These are phyloP conservation scores for Phoeniculus purpureus DNA, from an alignment of 2,797 vertebrate species.

Conservation along the genomic window DNA sequence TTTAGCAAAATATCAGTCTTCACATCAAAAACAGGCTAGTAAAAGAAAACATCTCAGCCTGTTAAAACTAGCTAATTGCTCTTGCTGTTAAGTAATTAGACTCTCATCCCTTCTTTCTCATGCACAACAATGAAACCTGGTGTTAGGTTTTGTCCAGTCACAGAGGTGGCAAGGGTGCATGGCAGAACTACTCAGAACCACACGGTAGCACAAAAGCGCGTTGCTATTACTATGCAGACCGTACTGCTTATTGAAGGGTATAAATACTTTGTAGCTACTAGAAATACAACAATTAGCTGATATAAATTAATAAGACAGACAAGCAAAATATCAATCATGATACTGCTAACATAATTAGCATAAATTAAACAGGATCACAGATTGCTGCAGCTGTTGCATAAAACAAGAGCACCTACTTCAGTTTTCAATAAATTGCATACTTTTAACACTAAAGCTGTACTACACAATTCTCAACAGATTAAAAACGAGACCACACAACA, in stretches of 20 bases:
- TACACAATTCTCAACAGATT: not conserved
- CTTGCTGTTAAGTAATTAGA: not conserved
- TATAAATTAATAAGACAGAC: slow-evolving; percentile 57
- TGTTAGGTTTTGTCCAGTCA: not conserved
- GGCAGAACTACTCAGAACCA: not conserved
- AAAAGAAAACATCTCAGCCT: not conserved
- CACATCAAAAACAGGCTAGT: not conserved
- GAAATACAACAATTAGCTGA: slow-evolving; percentile 60
- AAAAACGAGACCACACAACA: not conserved
- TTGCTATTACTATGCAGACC: slow-evolving; percentile 3
- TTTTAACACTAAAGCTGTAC: not conserved
- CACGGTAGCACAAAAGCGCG: not conserved
- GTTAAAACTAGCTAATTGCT: not conserved
- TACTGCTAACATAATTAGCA: slow-evolving; percentile 35
- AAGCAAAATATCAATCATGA: slow-evolving; percentile 59
- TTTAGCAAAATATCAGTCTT: not conserved
- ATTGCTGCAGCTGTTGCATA: slow-evolving; percentile 12
- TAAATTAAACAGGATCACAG: slow-evolving; percentile 48
- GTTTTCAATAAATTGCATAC: not conserved
- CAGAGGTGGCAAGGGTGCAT: not conserved
- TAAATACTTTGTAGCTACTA: slow-evolving; percentile 50
- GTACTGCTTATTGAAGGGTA: slow-evolving; percentile 13
- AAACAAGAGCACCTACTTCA: slow-evolving; percentile 5
- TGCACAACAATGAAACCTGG: not conserved
- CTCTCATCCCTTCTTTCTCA: not conserved